Evolutionary conservation across 2,888 invertebrate genomes (phyloP).

Genomic region (Phengaris arion): DNA sequence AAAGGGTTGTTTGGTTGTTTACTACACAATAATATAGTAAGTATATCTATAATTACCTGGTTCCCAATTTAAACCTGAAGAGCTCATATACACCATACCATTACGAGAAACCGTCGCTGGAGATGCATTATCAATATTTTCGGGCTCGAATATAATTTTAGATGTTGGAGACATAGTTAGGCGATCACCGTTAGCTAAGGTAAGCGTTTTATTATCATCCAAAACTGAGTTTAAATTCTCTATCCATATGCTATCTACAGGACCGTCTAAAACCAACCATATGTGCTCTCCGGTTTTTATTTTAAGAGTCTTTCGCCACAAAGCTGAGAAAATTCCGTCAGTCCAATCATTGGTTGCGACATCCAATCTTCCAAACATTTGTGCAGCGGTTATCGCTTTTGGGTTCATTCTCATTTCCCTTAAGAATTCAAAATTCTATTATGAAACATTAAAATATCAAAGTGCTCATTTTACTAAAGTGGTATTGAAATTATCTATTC

Average conservation of each 20-base stretch:
- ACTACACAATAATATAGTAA: no score
- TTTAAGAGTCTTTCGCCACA: conserved; percentile 96
- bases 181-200: conserved; percentile 96
- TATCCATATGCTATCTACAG: conserved; percentile 98
- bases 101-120: conserved; percentile 97
- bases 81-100: conserved; percentile 98
- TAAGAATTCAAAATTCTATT: conserved; percentile 34
- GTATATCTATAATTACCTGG: conserved; percentile 76
- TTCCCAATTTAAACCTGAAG: conserved; percentile 95
- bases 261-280: conserved; percentile 97
- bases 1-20: no score
- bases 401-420: conserved; percentile 99
- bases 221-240: conserved; percentile 98
- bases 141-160: conserved; percentile 97
- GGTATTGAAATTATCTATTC: neutral
- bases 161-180: conserved; percentile 96
- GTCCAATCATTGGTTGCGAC: conserved; percentile 99
- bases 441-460: neutral
- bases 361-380: conserved; percentile 98
- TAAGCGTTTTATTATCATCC: conserved; percentile 97
- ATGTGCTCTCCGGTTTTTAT: conserved; percentile 92
- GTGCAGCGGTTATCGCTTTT: conserved; percentile 97
- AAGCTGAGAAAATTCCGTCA: conserved; percentile 97
- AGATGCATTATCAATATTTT: conserved; percentile 98
- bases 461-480: neutral